A percentile compares a stretch with the other conserved stretches of the same genome.
Evolutionary conservation across 2,888 invertebrate species (phyloP).

Genomic region (Druceiella hillmani): DNA sequence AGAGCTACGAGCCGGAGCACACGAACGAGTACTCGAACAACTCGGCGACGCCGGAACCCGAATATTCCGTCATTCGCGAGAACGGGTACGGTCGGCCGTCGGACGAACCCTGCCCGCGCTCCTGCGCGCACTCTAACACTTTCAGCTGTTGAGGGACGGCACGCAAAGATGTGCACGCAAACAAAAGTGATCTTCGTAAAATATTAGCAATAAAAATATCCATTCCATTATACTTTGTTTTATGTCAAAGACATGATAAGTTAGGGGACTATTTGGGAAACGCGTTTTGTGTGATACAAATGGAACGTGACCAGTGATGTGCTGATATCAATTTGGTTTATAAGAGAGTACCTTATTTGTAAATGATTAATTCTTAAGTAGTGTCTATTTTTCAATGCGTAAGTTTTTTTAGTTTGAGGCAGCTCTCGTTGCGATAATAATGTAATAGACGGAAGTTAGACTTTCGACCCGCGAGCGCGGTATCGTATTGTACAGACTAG

Average conservation of each 20-base stretch:
- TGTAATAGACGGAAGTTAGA: constrained; percentile 44
- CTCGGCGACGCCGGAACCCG: constrained; percentile 44
- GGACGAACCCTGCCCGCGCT: constrained; percentile 37
- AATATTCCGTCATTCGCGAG: constrained; percentile 50
- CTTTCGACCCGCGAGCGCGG: constrained; percentile 34
- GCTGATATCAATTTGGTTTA: constrained; percentile 40
- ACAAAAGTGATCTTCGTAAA: constrained; percentile 48
- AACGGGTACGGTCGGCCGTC: constrained; percentile 32
- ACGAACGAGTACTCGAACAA: constrained; percentile 33
- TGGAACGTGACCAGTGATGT: constrained; percentile 40
- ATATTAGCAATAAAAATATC: constrained; percentile 52
- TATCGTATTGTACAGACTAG: constrained; percentile 47
- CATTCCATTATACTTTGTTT: constrained; percentile 39
- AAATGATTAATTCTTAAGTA: constrained; percentile 51
- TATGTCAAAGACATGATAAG: no score
- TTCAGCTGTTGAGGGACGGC: constrained; percentile 47
- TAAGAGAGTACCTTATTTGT: constrained; percentile 50
- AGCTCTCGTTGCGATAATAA: constrained; percentile 30
- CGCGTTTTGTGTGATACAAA: constrained; percentile 32
- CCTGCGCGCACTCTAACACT: constrained; percentile 47
- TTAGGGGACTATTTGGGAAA: constrained; percentile 43
- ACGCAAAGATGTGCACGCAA: constrained; percentile 30
- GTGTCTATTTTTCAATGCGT: constrained; percentile 51
- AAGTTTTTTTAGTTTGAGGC: no score
- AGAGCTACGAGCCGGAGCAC: constrained; percentile 19